Percentiles rank a stretch among this genome's conserved stretches.
Evolutionary conservation across 2,888 invertebrate species (phyloP).

Genomic region (Notodonta dromedarius): DNA sequence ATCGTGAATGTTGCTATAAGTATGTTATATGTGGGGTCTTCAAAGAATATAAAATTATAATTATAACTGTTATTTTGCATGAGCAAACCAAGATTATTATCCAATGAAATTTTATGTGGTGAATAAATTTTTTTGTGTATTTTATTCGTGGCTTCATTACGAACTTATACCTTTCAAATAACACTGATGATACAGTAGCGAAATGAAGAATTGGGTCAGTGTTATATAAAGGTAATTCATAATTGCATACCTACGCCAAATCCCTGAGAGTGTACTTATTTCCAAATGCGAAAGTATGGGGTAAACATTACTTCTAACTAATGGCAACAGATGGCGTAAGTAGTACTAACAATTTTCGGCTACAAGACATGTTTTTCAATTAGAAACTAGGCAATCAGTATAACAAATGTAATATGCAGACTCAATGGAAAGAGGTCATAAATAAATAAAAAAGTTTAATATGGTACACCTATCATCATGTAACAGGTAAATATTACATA

Average conservation of each 20-base stretch:
- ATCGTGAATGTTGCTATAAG: conserved; percentile 77
- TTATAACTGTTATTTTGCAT: conserved; percentile 80
- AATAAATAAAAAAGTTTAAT: too few relatives aligned
- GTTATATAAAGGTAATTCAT: background rate
- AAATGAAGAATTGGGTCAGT: background rate
- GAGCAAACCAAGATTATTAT: conserved; percentile 52
- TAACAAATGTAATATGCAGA: too few relatives aligned
- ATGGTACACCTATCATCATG: too few relatives aligned
- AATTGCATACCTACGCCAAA: background rate
- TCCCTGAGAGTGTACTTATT: too few relatives aligned
- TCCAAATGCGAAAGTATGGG: background rate
- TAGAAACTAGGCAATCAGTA: too few relatives aligned
- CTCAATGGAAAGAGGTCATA: too few relatives aligned
- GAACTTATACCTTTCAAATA: background rate
- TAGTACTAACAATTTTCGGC: too few relatives aligned
- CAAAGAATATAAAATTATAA: conserved; percentile 67
- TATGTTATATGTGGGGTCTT: conserved; percentile 73
- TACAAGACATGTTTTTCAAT: too few relatives aligned
- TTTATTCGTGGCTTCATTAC: conserved; percentile 49
- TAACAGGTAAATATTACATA: too few relatives aligned
- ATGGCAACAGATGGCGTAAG: background rate
- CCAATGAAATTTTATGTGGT: conserved; percentile 77
- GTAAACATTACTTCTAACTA: background rate
- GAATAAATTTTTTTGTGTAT: conserved; percentile 82
- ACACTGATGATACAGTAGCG: background rate